A percentile compares a stretch with the other conserved stretches of the same genome.
Conservation (phyloP, 2,888 invertebrate genomes). For the Tholera decimalis region DNA sequence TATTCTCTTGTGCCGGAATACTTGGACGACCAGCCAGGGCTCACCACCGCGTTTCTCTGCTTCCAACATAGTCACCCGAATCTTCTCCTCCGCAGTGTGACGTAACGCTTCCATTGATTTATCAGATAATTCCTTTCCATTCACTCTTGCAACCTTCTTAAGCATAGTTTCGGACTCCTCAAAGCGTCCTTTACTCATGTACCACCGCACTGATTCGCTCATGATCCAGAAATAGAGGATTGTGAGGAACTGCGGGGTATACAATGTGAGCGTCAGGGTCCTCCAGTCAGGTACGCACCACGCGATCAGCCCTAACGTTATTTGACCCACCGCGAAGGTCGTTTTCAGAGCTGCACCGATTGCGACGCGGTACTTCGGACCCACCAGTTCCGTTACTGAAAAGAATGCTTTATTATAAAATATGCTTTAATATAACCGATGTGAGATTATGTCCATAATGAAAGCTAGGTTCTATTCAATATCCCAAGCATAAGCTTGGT, state of each 20-base stretch:
- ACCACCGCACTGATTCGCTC: conserved; percentile 95
- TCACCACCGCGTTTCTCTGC: conserved; percentile 53
- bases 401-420: too few relatives aligned
- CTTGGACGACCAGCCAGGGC: conserved; percentile 75
- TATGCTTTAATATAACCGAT: too few relatives aligned
- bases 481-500: too few relatives aligned
- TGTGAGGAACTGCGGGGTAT: conserved; percentile 93
- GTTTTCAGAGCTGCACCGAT: conserved; percentile 93
- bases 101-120: conserved; percentile 74
- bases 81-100: conserved; percentile 71
- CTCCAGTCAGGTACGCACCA: conserved; percentile 94
- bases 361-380: conserved; percentile 93
- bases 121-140: conserved; percentile 81
- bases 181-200: conserved; percentile 93
- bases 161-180: conserved; percentile 92
- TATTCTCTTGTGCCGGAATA: conserved; percentile 73
- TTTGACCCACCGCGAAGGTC: conserved; percentile 93
- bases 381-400: conserved; percentile 94
- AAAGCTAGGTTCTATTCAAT: too few relatives aligned
- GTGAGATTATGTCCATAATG: too few relatives aligned
- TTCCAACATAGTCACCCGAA: conserved; percentile 52
- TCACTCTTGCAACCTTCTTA: conserved; percentile 91
- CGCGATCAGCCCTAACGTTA: conserved; percentile 92
- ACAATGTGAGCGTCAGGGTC: conserved; percentile 92
- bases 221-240: conserved; percentile 93